These are phyloP conservation scores for Rousettus leschenaultii DNA, from an alignment of 2,113 vertebrate genomes.

Conservation along the genomic window DNA sequence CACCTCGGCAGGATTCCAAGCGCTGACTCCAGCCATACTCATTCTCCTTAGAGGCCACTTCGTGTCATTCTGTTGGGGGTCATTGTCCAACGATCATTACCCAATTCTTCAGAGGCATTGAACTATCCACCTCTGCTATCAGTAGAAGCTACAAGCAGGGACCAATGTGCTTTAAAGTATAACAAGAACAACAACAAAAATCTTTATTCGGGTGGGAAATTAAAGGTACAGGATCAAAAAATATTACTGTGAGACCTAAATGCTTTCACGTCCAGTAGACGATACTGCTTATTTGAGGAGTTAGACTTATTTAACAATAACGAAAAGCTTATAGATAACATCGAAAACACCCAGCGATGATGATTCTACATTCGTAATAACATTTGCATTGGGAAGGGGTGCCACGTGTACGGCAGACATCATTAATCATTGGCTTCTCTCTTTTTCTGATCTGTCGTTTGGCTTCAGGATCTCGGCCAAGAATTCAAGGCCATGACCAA, in stretches of 20 bases:
- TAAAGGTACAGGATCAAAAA: slow-evolving; percentile 64
- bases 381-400: neutral
- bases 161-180: neutral
- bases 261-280: slow-evolving; percentile 50
- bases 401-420: neutral
- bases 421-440: neutral
- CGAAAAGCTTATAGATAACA: neutral
- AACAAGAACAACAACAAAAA: neutral
- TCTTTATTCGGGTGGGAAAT: slow-evolving; percentile 65
- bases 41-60: neutral
- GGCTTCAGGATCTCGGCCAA: neutral
- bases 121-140: neutral
- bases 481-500: neutral
- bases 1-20: neutral
- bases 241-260: slow-evolving; percentile 64
- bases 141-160: neutral
- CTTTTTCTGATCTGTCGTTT: neutral
- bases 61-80: neutral
- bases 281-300: neutral
- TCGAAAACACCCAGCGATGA: neutral
- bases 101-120: neutral
- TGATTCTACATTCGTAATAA: neutral
- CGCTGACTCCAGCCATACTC: neutral
- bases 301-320: neutral
- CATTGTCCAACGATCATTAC: slow-evolving; percentile 27